Conservation (phyloP, 1,140 invertebrate species). For the Armadillidium nasatum region DNA sequence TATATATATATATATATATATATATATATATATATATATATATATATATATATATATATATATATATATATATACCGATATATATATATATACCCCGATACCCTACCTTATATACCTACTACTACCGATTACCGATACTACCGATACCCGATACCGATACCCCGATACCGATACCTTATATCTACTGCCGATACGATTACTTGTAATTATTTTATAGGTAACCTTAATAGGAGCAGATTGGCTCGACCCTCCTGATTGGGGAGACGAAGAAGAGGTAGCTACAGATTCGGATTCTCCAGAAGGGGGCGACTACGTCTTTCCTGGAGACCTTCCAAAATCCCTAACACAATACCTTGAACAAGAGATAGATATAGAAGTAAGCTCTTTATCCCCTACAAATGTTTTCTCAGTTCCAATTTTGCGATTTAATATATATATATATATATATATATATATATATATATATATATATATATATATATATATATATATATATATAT, state of each 20-base stretch:
- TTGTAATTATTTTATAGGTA: conserved; percentile 7
- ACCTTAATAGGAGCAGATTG: conserved; percentile 28
- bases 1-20: conserved; percentile 22
- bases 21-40: conserved; percentile 21
- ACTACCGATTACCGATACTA: too few relatives aligned
- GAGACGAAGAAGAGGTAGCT: conserved; percentile 31
- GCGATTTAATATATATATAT: too few relatives aligned
- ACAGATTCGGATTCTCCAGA: conserved; percentile 39
- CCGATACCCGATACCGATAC: too few relatives aligned
- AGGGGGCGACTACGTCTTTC: conserved; percentile 43
- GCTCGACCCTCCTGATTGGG: conserved; percentile 41
- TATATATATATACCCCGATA: too few relatives aligned
- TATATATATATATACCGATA: too few relatives aligned
- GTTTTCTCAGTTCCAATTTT: too few relatives aligned
- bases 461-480: too few relatives aligned
- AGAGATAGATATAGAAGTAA: conserved; percentile 40
- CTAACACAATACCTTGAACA: conserved; percentile 40
- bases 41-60: not conserved
- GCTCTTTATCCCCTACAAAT: not conserved
- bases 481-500: too few relatives aligned
- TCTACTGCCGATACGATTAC: too few relatives aligned
- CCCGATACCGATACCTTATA: too few relatives aligned
- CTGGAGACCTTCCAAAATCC: conserved; percentile 40
- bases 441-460: too few relatives aligned
- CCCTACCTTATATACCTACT: too few relatives aligned